Conservation (phyloP, 2,797 vertebrate genomes). For the Hemitrygon akajei region DNA sequence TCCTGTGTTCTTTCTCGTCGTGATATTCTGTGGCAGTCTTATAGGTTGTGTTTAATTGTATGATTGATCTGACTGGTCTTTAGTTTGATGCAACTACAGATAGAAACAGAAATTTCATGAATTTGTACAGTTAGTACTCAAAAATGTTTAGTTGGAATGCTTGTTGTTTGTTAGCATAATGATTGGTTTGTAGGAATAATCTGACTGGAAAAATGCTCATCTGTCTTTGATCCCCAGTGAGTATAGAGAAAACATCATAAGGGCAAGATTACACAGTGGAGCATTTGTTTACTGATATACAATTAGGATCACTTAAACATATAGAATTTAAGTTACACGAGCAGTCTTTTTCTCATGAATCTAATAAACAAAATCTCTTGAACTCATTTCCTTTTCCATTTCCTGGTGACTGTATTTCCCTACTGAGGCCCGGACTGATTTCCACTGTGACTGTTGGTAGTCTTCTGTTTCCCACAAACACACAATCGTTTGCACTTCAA, state of each 20-base stretch:
- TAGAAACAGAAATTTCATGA: background rate
- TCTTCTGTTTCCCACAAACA: background rate
- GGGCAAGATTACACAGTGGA: background rate
- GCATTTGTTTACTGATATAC: background rate
- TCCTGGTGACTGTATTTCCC: background rate
- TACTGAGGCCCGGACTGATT: background rate
- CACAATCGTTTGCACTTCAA: background rate
- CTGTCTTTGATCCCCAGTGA: background rate
- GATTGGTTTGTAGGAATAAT: background rate
- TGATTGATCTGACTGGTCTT: background rate
- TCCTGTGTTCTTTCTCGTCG: background rate
- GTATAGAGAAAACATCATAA: background rate
- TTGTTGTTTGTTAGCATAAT: background rate
- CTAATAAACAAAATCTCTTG: background rate
- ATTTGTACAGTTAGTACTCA: background rate
- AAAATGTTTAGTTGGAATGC: slow-evolving; percentile 3
- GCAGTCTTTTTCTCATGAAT: background rate
- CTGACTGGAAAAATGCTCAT: background rate
- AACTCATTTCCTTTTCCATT: background rate
- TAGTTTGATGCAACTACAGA: background rate
- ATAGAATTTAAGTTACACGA: background rate
- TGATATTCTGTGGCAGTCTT: background rate
- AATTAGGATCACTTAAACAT: background rate
- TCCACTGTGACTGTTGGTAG: background rate
- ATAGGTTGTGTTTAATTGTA: background rate